These are phyloP conservation scores for Cynocephalus volans DNA, from an alignment of 2,113 vertebrate genomes.

Conservation along the genomic window DNA sequence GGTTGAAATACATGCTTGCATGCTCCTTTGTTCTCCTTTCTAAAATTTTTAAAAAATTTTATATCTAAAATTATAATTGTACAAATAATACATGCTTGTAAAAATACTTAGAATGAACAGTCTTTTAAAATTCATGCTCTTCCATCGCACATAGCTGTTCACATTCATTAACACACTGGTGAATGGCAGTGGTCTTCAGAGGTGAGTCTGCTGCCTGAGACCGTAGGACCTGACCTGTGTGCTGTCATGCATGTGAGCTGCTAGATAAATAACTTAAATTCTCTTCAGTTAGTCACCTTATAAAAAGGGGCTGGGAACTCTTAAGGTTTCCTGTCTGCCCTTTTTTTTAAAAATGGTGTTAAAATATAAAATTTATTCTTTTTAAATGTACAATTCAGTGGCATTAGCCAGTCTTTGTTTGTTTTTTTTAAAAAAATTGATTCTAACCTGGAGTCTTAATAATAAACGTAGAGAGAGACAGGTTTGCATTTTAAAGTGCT, in stretches of 20 bases:
- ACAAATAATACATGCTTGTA: neutral
- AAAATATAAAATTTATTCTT: neutral
- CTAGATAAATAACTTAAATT: neutral
- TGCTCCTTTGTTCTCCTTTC: neutral
- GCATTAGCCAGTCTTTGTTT: neutral
- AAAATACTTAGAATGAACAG: neutral
- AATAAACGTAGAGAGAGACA: neutral
- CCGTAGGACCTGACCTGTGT: neutral
- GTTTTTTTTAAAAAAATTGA: neutral
- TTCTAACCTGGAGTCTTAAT: neutral
- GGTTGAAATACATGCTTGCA: neutral
- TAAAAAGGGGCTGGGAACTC: neutral
- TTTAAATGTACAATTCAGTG: neutral
- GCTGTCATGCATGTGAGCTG: neutral
- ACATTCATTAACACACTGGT: neutral
- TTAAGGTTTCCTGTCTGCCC: neutral
- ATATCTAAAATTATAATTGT: constrained; percentile 40
- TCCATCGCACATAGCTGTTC: neutral
- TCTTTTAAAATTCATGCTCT: neutral
- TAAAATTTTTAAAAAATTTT: neutral
- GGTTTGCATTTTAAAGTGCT: neutral
- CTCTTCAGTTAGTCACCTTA: neutral
- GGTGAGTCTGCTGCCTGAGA: neutral
- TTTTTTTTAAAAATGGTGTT: neutral
- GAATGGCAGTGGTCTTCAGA: neutral